These are phyloP conservation scores for Abscondita cerata DNA, from an alignment of 2,888 invertebrate genomes.

Conservation along the genomic window DNA sequence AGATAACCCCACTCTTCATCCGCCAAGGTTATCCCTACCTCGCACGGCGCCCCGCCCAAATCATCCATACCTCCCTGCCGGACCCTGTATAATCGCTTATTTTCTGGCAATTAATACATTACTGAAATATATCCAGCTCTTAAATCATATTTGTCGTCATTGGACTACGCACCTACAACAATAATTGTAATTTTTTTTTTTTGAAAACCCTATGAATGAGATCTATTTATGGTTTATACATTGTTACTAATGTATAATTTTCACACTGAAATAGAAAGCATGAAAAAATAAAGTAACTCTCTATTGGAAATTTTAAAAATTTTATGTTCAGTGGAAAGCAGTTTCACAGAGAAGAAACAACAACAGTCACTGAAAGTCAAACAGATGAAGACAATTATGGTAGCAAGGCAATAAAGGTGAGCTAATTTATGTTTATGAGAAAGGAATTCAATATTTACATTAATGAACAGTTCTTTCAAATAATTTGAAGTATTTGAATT, in stretches of 20 bases:
- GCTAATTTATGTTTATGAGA: background rate
- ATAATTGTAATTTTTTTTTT: slow-evolving; percentile 3
- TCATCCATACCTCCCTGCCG: too few species aligned
- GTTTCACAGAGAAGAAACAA: background rate
- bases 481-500: background rate
- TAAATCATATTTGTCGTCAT: background rate
- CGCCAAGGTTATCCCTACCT: too few species aligned
- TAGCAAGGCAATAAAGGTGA: background rate
- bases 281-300: background rate
- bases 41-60: too few species aligned
- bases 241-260: slow-evolving; percentile 1
- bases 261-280: background rate
- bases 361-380: background rate
- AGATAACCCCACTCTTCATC: too few species aligned
- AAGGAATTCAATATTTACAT: background rate
- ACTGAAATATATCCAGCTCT: background rate
- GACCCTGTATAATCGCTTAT: background rate
- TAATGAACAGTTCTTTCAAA: background rate
- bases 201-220: slow-evolving; percentile 2
- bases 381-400: background rate
- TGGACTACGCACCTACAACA: background rate
- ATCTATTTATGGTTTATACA: slow-evolving; percentile 1
- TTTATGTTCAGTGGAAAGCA: background rate
- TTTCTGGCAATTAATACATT: slow-evolving; percentile 3
- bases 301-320: background rate